Conservation (phyloP, 2,888 invertebrate species). For the Heliconius cydno region DNA sequence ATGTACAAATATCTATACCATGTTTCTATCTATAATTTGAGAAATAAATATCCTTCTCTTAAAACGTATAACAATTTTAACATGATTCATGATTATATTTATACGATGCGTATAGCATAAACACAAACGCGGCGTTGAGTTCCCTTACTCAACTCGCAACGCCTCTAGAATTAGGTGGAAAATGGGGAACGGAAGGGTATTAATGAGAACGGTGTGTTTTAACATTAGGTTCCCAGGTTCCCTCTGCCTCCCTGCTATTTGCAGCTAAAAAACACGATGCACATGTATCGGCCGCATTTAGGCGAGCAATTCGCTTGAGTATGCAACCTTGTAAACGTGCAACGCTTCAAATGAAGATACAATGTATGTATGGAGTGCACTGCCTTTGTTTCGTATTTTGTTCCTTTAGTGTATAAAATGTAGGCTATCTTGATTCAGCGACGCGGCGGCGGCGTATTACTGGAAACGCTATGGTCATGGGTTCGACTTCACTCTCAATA, state of each 20-base stretch:
- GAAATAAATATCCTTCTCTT: no score
- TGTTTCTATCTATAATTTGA: no score
- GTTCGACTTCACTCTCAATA: not conserved
- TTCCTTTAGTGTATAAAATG: not conserved
- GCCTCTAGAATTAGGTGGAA: not conserved
- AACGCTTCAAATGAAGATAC: not conserved
- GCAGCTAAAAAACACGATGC: not conserved
- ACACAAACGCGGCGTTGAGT: not conserved
- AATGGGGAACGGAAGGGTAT: not conserved
- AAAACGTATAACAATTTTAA: no score
- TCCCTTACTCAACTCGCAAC: not conserved
- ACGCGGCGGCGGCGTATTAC: not conserved
- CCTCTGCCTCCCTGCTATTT: not conserved
- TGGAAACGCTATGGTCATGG: not conserved
- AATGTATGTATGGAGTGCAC: not conserved
- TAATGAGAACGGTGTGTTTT: not conserved
- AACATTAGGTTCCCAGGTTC: not conserved
- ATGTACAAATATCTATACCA: no score
- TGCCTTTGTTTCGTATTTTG: not conserved
- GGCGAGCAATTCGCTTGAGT: constrained; percentile 3
- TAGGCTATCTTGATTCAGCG: not conserved
- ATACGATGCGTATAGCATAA: no score
- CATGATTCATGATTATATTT: no score
- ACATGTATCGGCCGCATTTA: not conserved
- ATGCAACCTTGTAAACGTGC: not conserved